Evolutionary conservation across 2,888 invertebrate species (phyloP), one percentile per base, ranked within the genome.

Genomic region (Panzeria rudis): DNA sequence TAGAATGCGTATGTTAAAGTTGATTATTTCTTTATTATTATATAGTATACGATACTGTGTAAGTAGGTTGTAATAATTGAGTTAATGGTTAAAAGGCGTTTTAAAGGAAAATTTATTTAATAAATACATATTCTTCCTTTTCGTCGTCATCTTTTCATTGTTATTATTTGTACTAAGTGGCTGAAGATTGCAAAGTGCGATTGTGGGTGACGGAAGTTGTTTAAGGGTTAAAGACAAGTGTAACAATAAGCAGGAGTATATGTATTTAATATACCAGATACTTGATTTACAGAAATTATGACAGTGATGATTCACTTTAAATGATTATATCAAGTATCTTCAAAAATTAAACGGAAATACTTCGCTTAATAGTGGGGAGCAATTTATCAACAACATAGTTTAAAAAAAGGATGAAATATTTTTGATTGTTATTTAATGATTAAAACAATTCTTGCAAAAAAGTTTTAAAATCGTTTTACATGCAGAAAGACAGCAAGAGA

Each of bases 41-140:
- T n/a, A 15, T 35, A 17, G 25, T 13, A 35, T 47, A 41, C 56
- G 20, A 50, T 20, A 73, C 50, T 69, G 73, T 85, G 85, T 85
- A 85, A 85, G 85, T 85, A 85, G 78, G 82, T 85, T 85, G 85
- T 85, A 72, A 82, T 85, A 85, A 85, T 85, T 85, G 82, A 85
- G 75, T 85, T 85, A 85, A 85, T 85, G 85, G 85, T 85, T 85
- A 85, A 85, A 85, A 85, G 85, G 85, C 85, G 85, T 82, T 85
- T 85, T 85, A 85, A 82, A 85, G 71, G 50, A 82, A 82, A 85
- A 38, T 79, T 82, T 85, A 79, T 85, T 85, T 79, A 85, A 79
- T 85, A 85, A 85, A 85, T 85, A 82, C 59, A 75, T 82, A 76
- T 77, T 50, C 54, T 41, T 59, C 11, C 54, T 59, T 11, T 29